Evolutionary conservation across 2,888 invertebrate species (phyloP).

Genomic region (Gymnosoma rotundatum): DNA sequence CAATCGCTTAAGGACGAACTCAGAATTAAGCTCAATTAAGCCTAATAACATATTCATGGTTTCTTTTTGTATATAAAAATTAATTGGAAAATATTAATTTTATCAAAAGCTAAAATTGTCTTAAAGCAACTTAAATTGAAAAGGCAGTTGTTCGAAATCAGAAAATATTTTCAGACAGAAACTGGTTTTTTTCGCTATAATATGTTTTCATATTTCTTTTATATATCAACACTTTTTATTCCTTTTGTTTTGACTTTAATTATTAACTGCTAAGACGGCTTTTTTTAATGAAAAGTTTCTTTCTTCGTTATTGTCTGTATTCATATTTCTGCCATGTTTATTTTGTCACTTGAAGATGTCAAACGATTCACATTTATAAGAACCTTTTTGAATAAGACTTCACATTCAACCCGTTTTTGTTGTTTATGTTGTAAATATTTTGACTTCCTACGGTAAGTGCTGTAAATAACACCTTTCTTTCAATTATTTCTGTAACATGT

Average conservation of each 20-base stretch:
- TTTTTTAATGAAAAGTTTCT: background rate
- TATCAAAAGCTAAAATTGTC: too few relatives aligned
- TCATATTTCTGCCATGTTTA: slow-evolving; percentile 41
- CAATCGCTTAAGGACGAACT: too few relatives aligned
- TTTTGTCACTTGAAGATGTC: slow-evolving; percentile 60
- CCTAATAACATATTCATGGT: too few relatives aligned
- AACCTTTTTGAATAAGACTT: slow-evolving; percentile 34
- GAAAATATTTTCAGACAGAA: too few relatives aligned
- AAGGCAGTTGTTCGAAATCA: background rate
- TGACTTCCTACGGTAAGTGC: slow-evolving; percentile 50
- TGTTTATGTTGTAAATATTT: slow-evolving; percentile 21
- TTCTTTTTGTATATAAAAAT: too few relatives aligned
- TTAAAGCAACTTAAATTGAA: too few relatives aligned
- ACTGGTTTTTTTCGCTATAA: too few relatives aligned
- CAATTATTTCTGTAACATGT: slow-evolving; percentile 53
- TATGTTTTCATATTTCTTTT: background rate
- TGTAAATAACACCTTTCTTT: slow-evolving; percentile 70
- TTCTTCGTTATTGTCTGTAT: slow-evolving; percentile 42
- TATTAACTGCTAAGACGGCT: slow-evolving; percentile 12
- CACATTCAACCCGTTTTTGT: slow-evolving; percentile 43
- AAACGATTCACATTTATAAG: slow-evolving; percentile 54
- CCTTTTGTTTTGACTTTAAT: slow-evolving; percentile 48
- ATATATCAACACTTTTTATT: slow-evolving; percentile 29
- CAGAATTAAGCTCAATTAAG: too few relatives aligned
- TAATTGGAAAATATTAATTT: too few relatives aligned